Evolutionary conservation across 2,797 vertebrate species (phyloP).

Genomic region (Cynodonichthys magdalenae): DNA sequence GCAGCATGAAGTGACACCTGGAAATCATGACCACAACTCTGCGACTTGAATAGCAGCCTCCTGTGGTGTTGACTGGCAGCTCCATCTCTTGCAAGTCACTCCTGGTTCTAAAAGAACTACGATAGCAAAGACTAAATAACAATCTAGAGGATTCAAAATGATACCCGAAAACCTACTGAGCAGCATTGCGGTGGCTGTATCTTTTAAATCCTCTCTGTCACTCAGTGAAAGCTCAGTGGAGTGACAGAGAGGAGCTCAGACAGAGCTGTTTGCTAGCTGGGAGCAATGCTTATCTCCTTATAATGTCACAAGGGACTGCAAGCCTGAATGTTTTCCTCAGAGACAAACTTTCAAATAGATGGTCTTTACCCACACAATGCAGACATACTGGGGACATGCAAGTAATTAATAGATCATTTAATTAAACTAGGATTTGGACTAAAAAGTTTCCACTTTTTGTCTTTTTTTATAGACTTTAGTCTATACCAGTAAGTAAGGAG

Average conservation of each 20-base stretch:
- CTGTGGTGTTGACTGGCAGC: neutral
- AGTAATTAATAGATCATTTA: neutral
- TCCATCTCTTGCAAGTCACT: conserved; percentile 1
- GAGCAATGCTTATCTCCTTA: neutral
- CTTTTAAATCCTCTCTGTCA: conserved; percentile 1
- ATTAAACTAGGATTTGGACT: neutral
- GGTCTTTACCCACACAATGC: neutral
- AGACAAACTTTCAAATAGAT: neutral
- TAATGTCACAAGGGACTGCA: neutral
- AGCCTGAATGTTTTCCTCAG: neutral
- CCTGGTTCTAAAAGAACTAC: neutral
- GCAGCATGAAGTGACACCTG: neutral
- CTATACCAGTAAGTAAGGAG: too few species aligned
- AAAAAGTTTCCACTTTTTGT: too few species aligned
- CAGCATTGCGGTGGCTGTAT: neutral
- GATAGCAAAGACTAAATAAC: neutral
- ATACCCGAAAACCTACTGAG: neutral
- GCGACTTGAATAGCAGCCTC: neutral
- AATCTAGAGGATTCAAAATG: neutral
- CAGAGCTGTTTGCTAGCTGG: conserved; percentile 1
- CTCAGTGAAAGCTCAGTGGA: neutral
- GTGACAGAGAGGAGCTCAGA: neutral
- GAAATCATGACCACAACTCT: neutral
- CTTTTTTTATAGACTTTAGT: too few species aligned
- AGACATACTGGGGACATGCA: neutral